Evolutionary conservation across 2,888 invertebrate species (phyloP).

Genomic region (Habroteleia sp.): DNA sequence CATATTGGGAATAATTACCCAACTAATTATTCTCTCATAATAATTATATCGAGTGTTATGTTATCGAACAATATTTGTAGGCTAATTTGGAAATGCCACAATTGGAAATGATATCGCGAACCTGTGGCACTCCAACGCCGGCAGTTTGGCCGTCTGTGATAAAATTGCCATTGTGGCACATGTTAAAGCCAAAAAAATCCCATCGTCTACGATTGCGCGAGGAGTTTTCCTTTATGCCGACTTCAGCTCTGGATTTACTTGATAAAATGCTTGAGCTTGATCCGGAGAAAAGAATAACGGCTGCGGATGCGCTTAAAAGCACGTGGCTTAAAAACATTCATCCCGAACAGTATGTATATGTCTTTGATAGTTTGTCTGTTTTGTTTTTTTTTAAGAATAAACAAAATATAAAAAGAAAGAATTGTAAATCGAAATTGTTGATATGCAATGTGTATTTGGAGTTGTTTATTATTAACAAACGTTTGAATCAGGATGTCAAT

Average conservation of each 20-base stretch:
- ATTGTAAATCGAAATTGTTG: too few relatives aligned
- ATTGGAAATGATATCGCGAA: constrained; percentile 94
- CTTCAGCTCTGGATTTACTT: constrained; percentile 92
- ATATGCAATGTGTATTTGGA: too few relatives aligned
- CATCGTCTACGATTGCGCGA: constrained; percentile 94
- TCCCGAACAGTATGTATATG: constrained; percentile 91
- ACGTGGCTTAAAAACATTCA: constrained; percentile 95
- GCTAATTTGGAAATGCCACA: constrained; percentile 96
- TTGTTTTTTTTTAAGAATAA: too few relatives aligned
- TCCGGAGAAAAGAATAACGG: constrained; percentile 95
- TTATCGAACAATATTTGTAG: constrained; percentile 79
- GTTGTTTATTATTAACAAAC: constrained; percentile 28
- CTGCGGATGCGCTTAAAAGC: constrained; percentile 95
- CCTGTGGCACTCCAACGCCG: constrained; percentile 97
- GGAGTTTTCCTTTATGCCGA: constrained; percentile 96
- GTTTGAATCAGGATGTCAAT: constrained; percentile 86
- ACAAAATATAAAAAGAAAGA: too few relatives aligned
- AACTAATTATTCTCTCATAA: too few relatives aligned
- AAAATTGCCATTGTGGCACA: constrained; percentile 94
- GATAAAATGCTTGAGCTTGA: constrained; percentile 98
- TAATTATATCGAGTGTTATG: neutral
- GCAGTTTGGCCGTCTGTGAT: constrained; percentile 98
- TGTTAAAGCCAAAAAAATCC: constrained; percentile 94
- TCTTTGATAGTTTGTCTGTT: too few relatives aligned
- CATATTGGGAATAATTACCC: too few relatives aligned